Conservation (phyloP, 2,888 invertebrate genomes). For the Pristionchus japonicus region DNA sequence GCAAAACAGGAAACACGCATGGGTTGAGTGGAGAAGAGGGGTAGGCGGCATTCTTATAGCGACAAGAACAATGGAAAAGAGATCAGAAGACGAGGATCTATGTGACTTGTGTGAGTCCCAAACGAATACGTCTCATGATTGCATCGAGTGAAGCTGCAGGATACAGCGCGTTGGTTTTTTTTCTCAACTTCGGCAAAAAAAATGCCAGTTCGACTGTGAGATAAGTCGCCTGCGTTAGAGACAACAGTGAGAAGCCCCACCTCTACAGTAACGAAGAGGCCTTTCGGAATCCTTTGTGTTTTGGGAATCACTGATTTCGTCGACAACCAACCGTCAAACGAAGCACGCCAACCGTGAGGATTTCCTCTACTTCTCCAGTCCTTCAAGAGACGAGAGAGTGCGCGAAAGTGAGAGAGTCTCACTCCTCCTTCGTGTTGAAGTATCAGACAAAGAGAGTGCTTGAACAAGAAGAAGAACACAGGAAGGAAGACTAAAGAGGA, state of each 20-base stretch:
- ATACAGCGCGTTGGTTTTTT: no score
- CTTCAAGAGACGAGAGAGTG: background rate
- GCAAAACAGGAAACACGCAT: constrained; percentile 36
- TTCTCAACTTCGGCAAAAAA: no score
- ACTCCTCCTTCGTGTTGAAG: background rate
- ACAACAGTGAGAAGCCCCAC: background rate
- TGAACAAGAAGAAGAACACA: background rate
- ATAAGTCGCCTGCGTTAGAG: no score
- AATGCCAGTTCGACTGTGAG: no score
- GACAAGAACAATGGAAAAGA: background rate
- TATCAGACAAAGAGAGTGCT: constrained; percentile 25
- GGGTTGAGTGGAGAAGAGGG: background rate
- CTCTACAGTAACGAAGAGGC: background rate
- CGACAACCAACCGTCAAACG: background rate
- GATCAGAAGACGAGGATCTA: background rate
- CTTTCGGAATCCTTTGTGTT: background rate
- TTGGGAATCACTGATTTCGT: background rate
- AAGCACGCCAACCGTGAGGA: background rate
- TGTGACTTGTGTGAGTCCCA: no score
- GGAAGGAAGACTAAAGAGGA: constrained; percentile 30
- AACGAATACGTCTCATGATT: no score
- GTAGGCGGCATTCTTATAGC: background rate
- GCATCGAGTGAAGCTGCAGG: no score
- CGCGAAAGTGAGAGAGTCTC: background rate
- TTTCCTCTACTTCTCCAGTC: background rate